Conservation (phyloP, 1,140 invertebrate species). For the Trachelipus rathkii region DNA sequence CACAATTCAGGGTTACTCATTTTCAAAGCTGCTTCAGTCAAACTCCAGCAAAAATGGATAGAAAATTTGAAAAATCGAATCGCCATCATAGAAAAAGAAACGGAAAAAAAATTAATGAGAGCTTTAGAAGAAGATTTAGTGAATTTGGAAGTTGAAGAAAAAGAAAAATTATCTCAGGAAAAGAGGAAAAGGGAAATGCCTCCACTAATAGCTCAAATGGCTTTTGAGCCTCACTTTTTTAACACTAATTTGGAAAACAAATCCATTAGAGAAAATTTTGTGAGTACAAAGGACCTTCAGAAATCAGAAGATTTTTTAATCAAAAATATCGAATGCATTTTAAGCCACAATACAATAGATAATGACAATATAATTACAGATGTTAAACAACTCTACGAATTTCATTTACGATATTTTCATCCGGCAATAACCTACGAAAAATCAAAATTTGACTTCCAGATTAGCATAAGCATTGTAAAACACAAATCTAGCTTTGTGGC, state of each 20-base stretch:
- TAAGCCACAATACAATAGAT: background rate
- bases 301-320: background rate
- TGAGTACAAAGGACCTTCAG: background rate
- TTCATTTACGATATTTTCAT: constrained; percentile 1
- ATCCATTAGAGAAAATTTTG: too few relatives aligned
- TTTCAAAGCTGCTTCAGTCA: background rate
- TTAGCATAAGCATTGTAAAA: background rate
- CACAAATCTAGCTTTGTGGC: background rate
- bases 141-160: too few relatives aligned
- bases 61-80: background rate
- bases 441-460: background rate
- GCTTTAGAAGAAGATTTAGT: too few relatives aligned
- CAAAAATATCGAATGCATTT: background rate
- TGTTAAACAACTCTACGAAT: background rate
- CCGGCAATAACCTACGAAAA: background rate
- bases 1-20: background rate
- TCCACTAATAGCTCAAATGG: background rate
- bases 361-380: background rate
- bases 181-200: background rate
- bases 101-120: background rate
- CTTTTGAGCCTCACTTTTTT: background rate
- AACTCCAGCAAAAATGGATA: constrained; percentile 5
- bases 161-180: too few relatives aligned
- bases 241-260: too few relatives aligned
- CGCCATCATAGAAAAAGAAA: background rate